Conservation (phyloP, 2,888 invertebrate genomes). For the Heliothis peltigera region DNA sequence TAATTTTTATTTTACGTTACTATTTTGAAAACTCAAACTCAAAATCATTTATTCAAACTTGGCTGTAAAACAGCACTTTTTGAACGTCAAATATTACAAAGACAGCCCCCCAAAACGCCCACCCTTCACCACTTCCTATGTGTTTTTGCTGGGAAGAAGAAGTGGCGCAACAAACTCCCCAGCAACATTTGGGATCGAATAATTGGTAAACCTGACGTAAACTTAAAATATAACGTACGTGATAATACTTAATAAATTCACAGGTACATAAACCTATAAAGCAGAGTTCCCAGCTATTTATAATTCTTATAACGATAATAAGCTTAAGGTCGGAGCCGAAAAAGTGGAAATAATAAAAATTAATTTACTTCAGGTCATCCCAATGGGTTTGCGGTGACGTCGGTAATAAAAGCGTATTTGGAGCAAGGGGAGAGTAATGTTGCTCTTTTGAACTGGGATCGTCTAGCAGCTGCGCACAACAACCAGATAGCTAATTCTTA, state of each 20-base stretch:
- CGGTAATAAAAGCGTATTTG: slow-evolving; percentile 73
- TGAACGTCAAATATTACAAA: no score
- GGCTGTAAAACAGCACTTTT: no score
- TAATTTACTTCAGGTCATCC: slow-evolving; percentile 75
- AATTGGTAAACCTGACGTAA: no score
- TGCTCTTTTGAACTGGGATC: slow-evolving; percentile 82
- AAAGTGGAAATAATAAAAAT: slow-evolving; percentile 54
- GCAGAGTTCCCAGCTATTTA: slow-evolving; percentile 10
- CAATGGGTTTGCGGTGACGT: slow-evolving; percentile 76
- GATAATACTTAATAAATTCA: background rate
- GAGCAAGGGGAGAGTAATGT: slow-evolving; percentile 76
- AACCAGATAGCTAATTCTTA: slow-evolving; percentile 74
- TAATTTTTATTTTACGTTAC: no score
- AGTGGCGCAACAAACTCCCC: no score
- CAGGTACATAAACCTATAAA: background rate
- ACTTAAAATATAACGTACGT: no score
- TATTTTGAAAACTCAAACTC: no score
- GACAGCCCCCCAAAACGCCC: no score
- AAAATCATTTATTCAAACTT: no score
- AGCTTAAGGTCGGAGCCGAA: slow-evolving; percentile 27
- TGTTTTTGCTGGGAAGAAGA: no score
- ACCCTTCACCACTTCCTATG: no score
- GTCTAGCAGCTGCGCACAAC: slow-evolving; percentile 72
- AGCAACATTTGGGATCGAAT: no score
- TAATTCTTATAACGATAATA: slow-evolving; percentile 35